Conservation (phyloP, 2,888 invertebrate genomes). For the Brenthis hecate region DNA sequence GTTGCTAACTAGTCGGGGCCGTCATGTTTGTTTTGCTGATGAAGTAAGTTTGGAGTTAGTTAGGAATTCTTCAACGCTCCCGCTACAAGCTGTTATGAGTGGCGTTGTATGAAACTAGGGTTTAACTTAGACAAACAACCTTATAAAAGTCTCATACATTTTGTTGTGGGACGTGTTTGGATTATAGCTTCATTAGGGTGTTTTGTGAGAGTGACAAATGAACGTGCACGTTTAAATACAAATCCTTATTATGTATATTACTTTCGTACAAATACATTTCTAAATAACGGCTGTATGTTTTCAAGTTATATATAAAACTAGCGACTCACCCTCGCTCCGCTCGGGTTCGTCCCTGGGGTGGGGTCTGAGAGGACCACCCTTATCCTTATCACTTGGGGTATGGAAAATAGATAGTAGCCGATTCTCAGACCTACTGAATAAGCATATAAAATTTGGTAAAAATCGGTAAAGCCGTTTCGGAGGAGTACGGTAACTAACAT, state of each 20-base stretch:
- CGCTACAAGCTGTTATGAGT: slow-evolving; percentile 51
- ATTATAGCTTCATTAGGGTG: slow-evolving; percentile 16
- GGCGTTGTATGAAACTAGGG: slow-evolving; percentile 42
- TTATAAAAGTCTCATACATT: slow-evolving; percentile 17
- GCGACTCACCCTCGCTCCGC: too few species aligned
- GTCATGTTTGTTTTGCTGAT: slow-evolving; percentile 70
- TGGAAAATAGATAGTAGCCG: too few species aligned
- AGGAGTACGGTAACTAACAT: too few species aligned
- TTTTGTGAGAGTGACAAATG: neutral
- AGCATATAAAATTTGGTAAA: too few species aligned
- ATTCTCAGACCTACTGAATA: too few species aligned
- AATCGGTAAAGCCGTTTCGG: too few species aligned
- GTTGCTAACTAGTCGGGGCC: slow-evolving; percentile 65
- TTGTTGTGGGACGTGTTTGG: slow-evolving; percentile 8
- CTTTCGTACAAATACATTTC: neutral
- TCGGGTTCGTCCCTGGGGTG: too few species aligned
- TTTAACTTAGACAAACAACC: slow-evolving; percentile 38
- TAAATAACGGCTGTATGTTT: too few species aligned
- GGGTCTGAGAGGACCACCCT: too few species aligned
- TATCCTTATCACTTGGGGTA: too few species aligned
- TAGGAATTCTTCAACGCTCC: slow-evolving; percentile 61
- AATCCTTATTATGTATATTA: neutral
- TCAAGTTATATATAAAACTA: too few species aligned
- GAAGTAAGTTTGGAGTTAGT: slow-evolving; percentile 62
- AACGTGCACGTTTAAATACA: neutral